Evolutionary conservation across 2,113 vertebrate species (phyloP).

Genomic region (Carollia perspicillata): DNA sequence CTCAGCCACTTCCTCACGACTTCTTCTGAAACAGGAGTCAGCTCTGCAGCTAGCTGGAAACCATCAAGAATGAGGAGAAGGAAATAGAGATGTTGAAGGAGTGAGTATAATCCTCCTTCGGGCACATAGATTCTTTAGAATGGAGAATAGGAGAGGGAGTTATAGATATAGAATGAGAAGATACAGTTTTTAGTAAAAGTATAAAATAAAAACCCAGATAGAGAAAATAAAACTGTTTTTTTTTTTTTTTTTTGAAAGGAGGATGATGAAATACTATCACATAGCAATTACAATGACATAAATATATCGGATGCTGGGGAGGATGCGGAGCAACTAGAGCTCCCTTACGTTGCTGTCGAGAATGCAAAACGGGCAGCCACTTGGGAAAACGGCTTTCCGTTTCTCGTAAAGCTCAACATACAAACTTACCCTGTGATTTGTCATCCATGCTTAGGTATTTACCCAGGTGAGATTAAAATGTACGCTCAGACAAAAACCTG

Average conservation of each 20-base stretch:
- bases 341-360: neutral
- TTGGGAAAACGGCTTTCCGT: neutral
- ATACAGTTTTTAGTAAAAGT: neutral
- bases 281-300: neutral
- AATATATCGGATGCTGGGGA: neutral
- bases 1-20: neutral
- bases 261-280: neutral
- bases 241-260: neutral
- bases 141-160: neutral
- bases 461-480: neutral
- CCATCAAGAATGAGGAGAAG: neutral
- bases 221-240: neutral
- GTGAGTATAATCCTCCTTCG: rapidly evolving
- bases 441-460: neutral
- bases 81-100: neutral
- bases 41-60: neutral
- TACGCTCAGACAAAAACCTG: neutral
- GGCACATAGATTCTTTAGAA: neutral
- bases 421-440: neutral
- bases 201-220: neutral
- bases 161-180: neutral
- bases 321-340: neutral
- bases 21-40: neutral
- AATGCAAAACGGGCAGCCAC: neutral
- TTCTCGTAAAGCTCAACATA: neutral